Evolutionary conservation across 2,113 vertebrate species (phyloP), one percentile per base, ranked within the genome.

Genomic region (Lutjanus erythropterus): DNA sequence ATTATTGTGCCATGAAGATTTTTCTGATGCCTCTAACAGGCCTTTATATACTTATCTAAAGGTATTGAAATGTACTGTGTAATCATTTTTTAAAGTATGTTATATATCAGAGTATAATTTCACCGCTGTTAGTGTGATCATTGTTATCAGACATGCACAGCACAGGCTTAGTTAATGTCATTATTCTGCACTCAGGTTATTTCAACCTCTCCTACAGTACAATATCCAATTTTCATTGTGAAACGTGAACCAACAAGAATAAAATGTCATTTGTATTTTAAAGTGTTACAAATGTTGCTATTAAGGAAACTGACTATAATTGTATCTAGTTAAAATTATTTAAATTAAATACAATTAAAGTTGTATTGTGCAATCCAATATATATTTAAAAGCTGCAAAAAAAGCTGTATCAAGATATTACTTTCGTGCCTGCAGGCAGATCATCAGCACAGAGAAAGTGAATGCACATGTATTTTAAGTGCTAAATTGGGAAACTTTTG

Each of bases 31-130:
- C 37, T 42, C 31, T 47, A 53, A 75, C 33, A 35, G 65, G 16
- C 37, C 3, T 27, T 69, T 68, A 42, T 44, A 61, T n/a, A 29
- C 58, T 42, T n/a, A 62, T 75, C 23, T 29, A 21, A 27, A 39
- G 44, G 19, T 25, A 29, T 21, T 65, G n/a, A 64, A 67, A 71
- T 53, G 12, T 52, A 27, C 50, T 15, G 41, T 15, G 77, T 39
- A 71, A 75, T 80, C 14, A 16, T 62, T 70, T 69, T 41, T 41
- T 21, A 37, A 49, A 35, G 35, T 35, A 42, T 71, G 60, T 46
- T 53, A 25, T 42, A 15, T 33, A 66, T 55, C 19, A 29, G 31
- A 71, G 47, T 47, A 19, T 42, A 29, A 71, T 66, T 66, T 71
- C 52, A 72, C 19, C 3, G 5, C 10, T 41, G 14, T 15, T 42